Conservation (phyloP, 2,888 invertebrate genomes). For the Troglohyphantes excavatus region DNA sequence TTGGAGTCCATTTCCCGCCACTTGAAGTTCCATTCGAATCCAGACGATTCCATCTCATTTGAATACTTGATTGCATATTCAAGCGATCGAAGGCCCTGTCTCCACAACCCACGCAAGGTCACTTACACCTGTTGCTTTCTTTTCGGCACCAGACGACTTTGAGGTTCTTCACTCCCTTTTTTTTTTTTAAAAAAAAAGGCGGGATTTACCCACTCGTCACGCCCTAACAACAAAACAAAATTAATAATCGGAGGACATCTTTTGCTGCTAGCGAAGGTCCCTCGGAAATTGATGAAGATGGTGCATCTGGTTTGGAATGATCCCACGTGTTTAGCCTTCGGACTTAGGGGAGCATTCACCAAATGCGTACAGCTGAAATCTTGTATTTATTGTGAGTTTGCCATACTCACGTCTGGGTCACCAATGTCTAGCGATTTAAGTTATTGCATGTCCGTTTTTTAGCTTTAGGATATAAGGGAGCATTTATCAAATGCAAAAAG, state of each 20-base stretch:
- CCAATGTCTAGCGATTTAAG: no score
- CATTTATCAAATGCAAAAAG: no score
- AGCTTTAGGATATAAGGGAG: no score
- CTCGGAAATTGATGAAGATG: constrained; percentile 13
- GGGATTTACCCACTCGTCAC: constrained; percentile 49
- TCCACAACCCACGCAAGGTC: constrained; percentile 62
- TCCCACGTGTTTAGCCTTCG: constrained; percentile 20
- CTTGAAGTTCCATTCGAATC: neutral
- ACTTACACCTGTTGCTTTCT: constrained; percentile 30
- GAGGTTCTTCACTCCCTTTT: constrained; percentile 61
- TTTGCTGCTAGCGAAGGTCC: constrained; percentile 14
- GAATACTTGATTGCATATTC: constrained; percentile 55
- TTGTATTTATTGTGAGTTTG: no score
- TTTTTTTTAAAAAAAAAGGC: no score
- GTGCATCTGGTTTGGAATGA: neutral
- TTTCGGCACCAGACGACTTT: constrained; percentile 23
- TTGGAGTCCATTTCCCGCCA: neutral
- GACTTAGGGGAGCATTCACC: no score
- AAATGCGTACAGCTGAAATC: no score
- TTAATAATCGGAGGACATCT: constrained; percentile 24
- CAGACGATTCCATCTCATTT: constrained; percentile 1
- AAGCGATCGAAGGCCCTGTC: constrained; percentile 37
- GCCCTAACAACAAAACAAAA: constrained; percentile 43
- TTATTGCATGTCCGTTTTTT: no score
- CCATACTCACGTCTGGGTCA: no score